Conservation (phyloP, 2,888 invertebrate genomes). For the Hydraecia micacea region DNA sequence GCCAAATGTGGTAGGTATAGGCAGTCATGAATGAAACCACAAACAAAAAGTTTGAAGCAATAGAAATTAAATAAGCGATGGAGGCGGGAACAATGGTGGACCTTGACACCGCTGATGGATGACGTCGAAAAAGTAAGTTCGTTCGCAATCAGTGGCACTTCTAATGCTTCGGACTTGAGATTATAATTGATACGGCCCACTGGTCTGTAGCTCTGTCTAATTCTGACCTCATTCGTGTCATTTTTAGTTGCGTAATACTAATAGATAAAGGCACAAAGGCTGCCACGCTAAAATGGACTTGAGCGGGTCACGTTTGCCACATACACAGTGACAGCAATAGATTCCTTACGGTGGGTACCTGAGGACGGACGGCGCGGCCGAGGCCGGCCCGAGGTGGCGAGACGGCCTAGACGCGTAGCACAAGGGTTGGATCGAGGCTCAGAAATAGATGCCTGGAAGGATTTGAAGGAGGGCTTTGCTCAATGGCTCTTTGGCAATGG, state of each 20-base stretch:
- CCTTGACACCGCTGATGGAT: slow-evolving; percentile 69
- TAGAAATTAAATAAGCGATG: slow-evolving; percentile 49
- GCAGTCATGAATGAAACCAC: slow-evolving; percentile 53
- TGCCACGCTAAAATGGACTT: background rate
- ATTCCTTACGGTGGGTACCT: no score
- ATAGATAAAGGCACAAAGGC: background rate
- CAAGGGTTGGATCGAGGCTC: no score
- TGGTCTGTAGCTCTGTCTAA: slow-evolving; percentile 40
- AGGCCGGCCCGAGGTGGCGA: background rate
- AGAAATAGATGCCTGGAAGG: no score
- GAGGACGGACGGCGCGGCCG: no score
- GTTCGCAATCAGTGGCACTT: slow-evolving; percentile 60
- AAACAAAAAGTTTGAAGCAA: slow-evolving; percentile 48
- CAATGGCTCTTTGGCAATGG: no score
- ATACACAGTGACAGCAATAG: background rate
- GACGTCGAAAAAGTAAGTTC: slow-evolving; percentile 41
- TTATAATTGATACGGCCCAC: slow-evolving; percentile 58
- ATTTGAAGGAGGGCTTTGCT: no score
- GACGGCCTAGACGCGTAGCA: background rate
- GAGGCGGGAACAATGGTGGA: slow-evolving; percentile 52
- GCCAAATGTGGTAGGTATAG: slow-evolving; percentile 14
- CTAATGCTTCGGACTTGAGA: slow-evolving; percentile 56
- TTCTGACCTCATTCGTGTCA: slow-evolving; percentile 48
- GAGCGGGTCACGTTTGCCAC: background rate
- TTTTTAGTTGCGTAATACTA: slow-evolving; percentile 19